A percentile compares a stretch with the other conserved stretches of the same genome.
These are phyloP conservation scores for Eilema sororculum DNA, from an alignment of 2,888 invertebrate species.

Conservation along the genomic window DNA sequence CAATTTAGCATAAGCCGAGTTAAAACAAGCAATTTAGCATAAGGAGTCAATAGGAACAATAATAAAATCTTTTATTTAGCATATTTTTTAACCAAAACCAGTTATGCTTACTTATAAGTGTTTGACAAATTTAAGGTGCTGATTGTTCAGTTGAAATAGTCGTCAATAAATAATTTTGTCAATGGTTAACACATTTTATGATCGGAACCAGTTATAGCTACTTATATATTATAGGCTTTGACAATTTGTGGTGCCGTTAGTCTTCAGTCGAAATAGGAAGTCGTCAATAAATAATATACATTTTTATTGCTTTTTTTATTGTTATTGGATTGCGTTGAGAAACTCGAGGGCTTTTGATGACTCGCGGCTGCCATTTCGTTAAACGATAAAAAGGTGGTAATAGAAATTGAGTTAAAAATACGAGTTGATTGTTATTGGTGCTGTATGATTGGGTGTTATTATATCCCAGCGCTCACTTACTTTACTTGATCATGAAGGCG, in stretches of 20 bases:
- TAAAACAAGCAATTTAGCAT: too few species aligned
- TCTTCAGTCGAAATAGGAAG: slow-evolving; percentile 56
- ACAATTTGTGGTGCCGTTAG: slow-evolving; percentile 49
- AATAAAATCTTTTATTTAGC: too few species aligned
- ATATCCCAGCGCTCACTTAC: background rate
- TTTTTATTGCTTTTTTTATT: slow-evolving; percentile 79
- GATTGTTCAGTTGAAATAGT: too few species aligned
- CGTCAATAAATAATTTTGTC: too few species aligned
- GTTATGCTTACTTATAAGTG: too few species aligned
- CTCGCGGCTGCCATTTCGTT: slow-evolving; percentile 59
- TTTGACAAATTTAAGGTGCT: too few species aligned
- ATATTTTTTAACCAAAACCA: too few species aligned
- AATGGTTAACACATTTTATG: background rate
- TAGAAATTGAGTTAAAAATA: slow-evolving; percentile 54
- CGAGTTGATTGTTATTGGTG: slow-evolving; percentile 29
- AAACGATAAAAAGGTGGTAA: slow-evolving; percentile 66
- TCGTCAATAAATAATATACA: slow-evolving; percentile 78
- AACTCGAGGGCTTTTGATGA: slow-evolving; percentile 65
- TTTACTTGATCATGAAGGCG: too few species aligned
- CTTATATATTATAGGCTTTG: too few species aligned
- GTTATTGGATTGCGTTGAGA: slow-evolving; percentile 77
- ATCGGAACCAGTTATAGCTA: background rate
- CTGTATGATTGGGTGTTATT: slow-evolving; percentile 6
- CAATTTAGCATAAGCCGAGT: too few species aligned
- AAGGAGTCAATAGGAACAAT: too few species aligned